These are phyloP conservation scores for Erynnis tages DNA, from an alignment of 2,888 invertebrate species.

Conservation along the genomic window DNA sequence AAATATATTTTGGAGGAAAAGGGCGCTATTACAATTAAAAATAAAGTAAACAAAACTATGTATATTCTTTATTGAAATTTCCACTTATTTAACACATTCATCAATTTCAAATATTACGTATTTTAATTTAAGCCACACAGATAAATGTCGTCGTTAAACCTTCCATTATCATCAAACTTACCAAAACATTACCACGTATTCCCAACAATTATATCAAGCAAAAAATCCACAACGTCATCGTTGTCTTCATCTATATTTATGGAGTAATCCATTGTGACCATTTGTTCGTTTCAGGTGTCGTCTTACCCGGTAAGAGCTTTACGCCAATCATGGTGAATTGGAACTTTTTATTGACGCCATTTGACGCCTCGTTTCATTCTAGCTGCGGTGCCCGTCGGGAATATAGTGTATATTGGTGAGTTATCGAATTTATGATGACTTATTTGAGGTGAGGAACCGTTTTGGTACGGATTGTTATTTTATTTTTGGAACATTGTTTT, in stretches of 20 bases:
- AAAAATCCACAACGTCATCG: no score
- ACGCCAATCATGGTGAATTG: slow-evolving; percentile 23
- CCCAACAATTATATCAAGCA: no score
- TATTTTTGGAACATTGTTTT: background rate
- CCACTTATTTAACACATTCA: no score
- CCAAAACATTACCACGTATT: no score
- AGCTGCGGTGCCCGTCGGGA: slow-evolving; percentile 18
- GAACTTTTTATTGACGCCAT: slow-evolving; percentile 24
- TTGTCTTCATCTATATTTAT: slow-evolving; percentile 27
- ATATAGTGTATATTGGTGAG: slow-evolving; percentile 39
- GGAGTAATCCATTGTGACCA: background rate
- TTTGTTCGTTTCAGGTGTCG: slow-evolving; percentile 34
- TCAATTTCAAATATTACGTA: no score
- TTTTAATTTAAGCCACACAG: no score
- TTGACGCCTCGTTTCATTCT: slow-evolving; percentile 22
- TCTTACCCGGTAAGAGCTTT: slow-evolving; percentile 30
- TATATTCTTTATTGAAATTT: no score
- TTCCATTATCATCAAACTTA: no score
- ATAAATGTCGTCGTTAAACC: no score
- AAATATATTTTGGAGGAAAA: no score
- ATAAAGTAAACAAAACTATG: no score
- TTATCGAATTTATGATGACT: slow-evolving; percentile 9
- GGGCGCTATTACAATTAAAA: no score
- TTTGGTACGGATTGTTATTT: background rate
- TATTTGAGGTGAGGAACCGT: slow-evolving; percentile 4